phyloP scores from a whole-genome alignment of 1,140 invertebrate species.

The Pseudomyrmex dendroicus region DNA sequence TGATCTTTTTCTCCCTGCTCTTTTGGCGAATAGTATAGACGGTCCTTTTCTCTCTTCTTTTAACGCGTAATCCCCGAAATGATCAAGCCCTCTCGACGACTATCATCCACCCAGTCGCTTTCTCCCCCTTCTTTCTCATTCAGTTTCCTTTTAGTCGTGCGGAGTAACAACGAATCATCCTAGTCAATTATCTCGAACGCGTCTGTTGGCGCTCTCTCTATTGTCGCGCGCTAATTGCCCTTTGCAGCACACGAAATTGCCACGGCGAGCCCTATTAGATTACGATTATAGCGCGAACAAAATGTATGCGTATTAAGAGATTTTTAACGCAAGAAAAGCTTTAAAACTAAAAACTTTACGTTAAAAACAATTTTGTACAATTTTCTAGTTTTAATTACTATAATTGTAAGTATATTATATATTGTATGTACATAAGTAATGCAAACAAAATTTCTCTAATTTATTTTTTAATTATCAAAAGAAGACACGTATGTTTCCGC shows the following conservation, averaged over 20 bases:
- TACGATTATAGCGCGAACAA: not conserved
- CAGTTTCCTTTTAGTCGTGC: conserved; percentile 66
- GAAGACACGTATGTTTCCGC: not conserved
- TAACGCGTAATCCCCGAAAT: conserved; percentile 67
- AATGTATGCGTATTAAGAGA: not conserved
- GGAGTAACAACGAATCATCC: conserved; percentile 71
- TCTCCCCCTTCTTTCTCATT: conserved; percentile 59
- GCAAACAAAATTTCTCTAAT: too few relatives aligned
- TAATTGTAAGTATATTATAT: too few relatives aligned
- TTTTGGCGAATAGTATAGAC: conserved; percentile 37
- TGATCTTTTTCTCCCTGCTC: conserved; percentile 35
- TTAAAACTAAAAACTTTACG: not conserved
- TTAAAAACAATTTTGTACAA: not conserved
- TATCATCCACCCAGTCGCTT: conserved; percentile 40
- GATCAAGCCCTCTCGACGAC: conserved; percentile 65
- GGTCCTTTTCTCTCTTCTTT: conserved; percentile 34
- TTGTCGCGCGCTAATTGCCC: conserved; percentile 68
- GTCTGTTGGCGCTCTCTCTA: conserved; percentile 50
- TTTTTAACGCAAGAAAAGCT: not conserved
- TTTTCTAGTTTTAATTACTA: not conserved
- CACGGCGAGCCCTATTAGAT: conserved; percentile 32
- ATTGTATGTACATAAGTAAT: not conserved
- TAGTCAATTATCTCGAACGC: conserved; percentile 72
- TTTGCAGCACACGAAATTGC: conserved; percentile 65
- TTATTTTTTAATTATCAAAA: not conserved